Conservation (phyloP, 2,888 invertebrate genomes). For the Cerastoderma edule region DNA sequence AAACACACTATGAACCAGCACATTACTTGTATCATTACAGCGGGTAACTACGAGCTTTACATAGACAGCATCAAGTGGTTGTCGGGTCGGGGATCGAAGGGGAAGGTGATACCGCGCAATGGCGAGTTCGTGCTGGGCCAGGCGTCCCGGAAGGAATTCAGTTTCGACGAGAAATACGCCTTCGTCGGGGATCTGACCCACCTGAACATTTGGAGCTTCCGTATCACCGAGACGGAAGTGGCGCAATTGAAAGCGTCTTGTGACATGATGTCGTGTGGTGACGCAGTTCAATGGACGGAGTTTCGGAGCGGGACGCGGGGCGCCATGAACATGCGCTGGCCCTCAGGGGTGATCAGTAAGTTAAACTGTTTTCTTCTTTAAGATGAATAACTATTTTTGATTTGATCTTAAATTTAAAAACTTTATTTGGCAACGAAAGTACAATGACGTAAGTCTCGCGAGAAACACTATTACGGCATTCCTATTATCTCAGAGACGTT, state of each 20-base stretch:
- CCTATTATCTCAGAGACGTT: no score
- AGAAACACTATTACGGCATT: no score
- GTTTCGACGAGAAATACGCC: conserved; percentile 71
- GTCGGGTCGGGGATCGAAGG: conserved; percentile 64
- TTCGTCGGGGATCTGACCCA: conserved; percentile 82
- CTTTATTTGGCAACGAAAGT: no score
- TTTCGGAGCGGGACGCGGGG: conserved; percentile 83
- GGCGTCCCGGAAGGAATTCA: conserved; percentile 62
- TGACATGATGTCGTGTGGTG: conserved; percentile 81
- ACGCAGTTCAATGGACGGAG: conserved; percentile 83
- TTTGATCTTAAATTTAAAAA: no score
- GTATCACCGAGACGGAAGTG: conserved; percentile 67
- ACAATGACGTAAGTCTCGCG: no score
- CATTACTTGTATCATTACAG: no score
- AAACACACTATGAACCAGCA: no score
- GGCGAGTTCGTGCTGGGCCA: conserved; percentile 82
- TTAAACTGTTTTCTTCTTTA: background rate
- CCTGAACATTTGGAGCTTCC: conserved; percentile 82
- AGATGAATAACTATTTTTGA: background rate
- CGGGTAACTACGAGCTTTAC: conserved; percentile 68
- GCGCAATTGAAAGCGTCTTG: conserved; percentile 74
- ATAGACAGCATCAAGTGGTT: conserved; percentile 61
- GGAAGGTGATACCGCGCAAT: conserved; percentile 73
- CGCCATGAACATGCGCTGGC: conserved; percentile 82
- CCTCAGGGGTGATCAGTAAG: conserved; percentile 78